Evolutionary conservation across 2,113 vertebrate species (phyloP), one percentile per base, ranked within the genome.

Genomic region (Neogale vison): DNA sequence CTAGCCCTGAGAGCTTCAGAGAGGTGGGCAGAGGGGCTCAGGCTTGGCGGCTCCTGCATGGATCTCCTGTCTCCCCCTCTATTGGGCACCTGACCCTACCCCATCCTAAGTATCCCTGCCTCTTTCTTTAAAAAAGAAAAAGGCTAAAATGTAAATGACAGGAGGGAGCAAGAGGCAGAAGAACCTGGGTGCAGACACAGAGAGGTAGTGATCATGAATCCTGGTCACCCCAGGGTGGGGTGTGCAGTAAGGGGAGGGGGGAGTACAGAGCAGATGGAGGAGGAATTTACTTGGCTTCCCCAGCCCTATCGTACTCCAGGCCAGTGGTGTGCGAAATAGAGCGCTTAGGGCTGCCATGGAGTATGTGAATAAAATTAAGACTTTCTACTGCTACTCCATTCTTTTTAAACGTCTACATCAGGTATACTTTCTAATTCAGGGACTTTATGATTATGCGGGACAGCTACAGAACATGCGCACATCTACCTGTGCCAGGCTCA

Each of bases 41-140:
- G 76, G 36, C 24, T 79, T 81, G 8, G 50, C 3, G 10, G 36
- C 61, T 57, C 45, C 4, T 45, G 23, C 47, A 24, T 15, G 13
- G 26, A 0, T 15, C 6, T 39, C 59, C 52, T 31, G 31, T 26
- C 36, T 31, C 10, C 39, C 0, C n/a, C 20, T 11, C 10, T 4
- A 45, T 1, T 55, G 2, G 21, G 20, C 23, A 42, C 71, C 92
- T 31, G 18, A 39, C 29, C 39, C 76, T 21, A 4, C 3, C 10
- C 15, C 23, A 77, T 11, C 34, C 0, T 1, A 52, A 84, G 24
- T 61, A 63, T 29, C 59, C 50, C 29, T 21, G 59, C 15, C 47
- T 76, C 39, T 74, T 92, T 57, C 34, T 74, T 87, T 71, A 52
- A 76, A 67, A 72, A 61, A 85, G 15, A 34, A 91, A 50, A 42